Evolutionary conservation across 2,888 invertebrate genomes (phyloP).

Genomic region (Zygothrica quintamaculata): DNA sequence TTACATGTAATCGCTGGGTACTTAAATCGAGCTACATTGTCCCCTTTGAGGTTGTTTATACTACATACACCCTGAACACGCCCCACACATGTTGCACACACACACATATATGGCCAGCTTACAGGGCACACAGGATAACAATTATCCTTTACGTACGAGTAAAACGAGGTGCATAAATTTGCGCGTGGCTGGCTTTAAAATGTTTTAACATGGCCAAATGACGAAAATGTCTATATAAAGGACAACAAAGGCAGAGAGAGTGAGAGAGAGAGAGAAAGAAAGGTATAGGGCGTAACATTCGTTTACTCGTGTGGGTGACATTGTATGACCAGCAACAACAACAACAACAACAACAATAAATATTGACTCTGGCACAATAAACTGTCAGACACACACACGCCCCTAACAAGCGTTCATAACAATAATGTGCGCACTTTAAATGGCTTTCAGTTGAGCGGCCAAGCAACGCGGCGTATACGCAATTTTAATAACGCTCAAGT

Average conservation of each 20-base stretch:
- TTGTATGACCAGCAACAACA: constrained; percentile 26
- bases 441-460: constrained; percentile 58
- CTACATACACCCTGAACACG: neutral
- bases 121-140: constrained; percentile 44
- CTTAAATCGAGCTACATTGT: constrained; percentile 17
- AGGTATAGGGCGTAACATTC: neutral
- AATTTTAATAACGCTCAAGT: constrained; percentile 67
- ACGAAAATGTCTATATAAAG: constrained; percentile 13
- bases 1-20: constrained; percentile 13
- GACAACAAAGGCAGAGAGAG: constrained; percentile 52
- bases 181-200: constrained; percentile 65
- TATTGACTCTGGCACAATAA: constrained; percentile 74
- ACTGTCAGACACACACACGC: constrained; percentile 30
- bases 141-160: constrained; percentile 44
- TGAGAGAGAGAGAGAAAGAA: no score
- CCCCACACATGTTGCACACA: constrained; percentile 5
- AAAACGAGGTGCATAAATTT: constrained; percentile 49
- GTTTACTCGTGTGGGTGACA: constrained; percentile 17
- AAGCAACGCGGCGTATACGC: constrained; percentile 65
- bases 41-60: neutral
- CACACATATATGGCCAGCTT: neutral
- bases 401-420: constrained; percentile 31
- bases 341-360: constrained; percentile 54
- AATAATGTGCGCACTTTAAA: constrained; percentile 63
- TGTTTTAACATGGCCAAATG: constrained; percentile 49